Evolutionary conservation across 1,140 invertebrate genomes (phyloP), one percentile per base, ranked within the genome.

Genomic region (Holotrichia oblita): DNA sequence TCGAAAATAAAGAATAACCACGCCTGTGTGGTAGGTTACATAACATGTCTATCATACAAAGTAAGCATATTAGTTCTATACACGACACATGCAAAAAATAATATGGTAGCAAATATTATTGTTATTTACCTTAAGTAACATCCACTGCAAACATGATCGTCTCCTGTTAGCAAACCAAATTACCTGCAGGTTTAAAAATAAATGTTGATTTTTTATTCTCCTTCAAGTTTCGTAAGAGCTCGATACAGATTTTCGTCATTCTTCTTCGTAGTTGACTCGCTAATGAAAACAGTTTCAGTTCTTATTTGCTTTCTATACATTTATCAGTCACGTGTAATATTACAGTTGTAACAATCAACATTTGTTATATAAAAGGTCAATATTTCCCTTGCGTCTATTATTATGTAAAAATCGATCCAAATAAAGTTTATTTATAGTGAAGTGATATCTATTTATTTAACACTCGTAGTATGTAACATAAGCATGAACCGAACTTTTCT

Each of bases 201-300:
- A 14, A 55, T 34, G 12, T 69, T 69, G 22, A 34, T 34, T 22
- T 7, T 69, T 69, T 69, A 69, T 69, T 69, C 10, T 34, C 14
- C 14, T 55, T 55, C n/a, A 55, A 55, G 48, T 55, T n/a, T 55
- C 14, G 48, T 55, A 55, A 69, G 12, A 9, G 22, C 8, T 22
- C 27, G 22, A 34, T 69, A 34, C 61, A 69, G 17, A 69, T 34
- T 69, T 10, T 27, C 27, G 61, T 69, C 61, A 69, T 12, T 27
- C 20, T 8, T 69, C 27, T 27, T 24, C 6, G 14, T 34, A 27
- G 27, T 69, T 0, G 61, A 69, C 17, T 27, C 22, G 61, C 61
- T 69, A 69, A 69, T 69, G 61, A 69, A 69, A 69, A 69, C 61
- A 14, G 61, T 34, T 34, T 69, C 22, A 34, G 22, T 69, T 14